Base-by-base conservation (phyloP, 2,797 vertebrate genomes). In the Tenualosa thibaudeaui region DNA sequence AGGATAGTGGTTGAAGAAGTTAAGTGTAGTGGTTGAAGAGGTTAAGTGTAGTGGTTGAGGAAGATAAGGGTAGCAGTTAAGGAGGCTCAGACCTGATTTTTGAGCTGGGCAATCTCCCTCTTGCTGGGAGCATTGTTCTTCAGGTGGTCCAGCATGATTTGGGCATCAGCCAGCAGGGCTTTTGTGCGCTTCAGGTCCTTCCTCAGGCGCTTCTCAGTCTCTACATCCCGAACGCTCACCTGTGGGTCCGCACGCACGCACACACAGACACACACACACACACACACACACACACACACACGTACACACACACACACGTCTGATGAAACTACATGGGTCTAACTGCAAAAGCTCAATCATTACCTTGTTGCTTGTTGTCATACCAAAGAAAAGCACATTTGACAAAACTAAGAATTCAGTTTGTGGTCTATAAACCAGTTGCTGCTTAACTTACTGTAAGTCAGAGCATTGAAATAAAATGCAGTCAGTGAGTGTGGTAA, bases 91-190 rank as follows among this genome's bases (percentile, higher is more conserved):
- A 99, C 98, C 97, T 99, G 98, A 91, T 98, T 99, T 91, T 98
- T 98, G 81, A 99, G 96, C 92, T 99, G 98, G 0, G 98, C 97
- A 0, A 99, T 98, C 93, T 99, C 98, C 89, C 98, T 96, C 93
- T 99, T 99, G 95, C 98, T 99, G 87, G 98, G 98, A 0, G 98
- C 98, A 0, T 97, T 99, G 95, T 97, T 99, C 92, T 99, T 99
- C 83, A 99, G 95, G 94, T 99, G 98, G 92, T 99, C 98, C 92
- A 99, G 93, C 98, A 99, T 99, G 93, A 98, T 97, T 93, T 99
- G 98, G 0, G 98, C 97, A 0, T 99, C 98, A 0, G 97, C 97
- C 89, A 99, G 91, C 89, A 99, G 94, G 0, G 98, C 97, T 88
- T 99, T 99, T 0, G 98, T 99, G 89, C 98, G 97, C 92, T 98